Base-by-base conservation (phyloP, 2,113 vertebrate genomes). In the Poecilia latipinna region DNA sequence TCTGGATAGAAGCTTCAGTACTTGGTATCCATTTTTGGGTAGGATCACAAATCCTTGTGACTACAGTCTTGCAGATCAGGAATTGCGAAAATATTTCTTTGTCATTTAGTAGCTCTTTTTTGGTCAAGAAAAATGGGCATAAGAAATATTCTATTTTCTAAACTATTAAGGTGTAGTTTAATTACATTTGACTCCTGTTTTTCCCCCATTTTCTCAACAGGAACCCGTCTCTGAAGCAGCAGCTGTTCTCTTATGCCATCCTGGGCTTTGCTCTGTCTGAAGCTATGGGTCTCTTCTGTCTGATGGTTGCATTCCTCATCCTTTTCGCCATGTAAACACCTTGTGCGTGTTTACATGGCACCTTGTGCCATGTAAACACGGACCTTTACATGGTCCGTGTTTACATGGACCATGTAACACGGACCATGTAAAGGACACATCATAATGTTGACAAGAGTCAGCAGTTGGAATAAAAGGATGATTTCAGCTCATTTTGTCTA, bases 251-350 rank as follows among this genome's bases (percentile, higher is more conserved):
- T 31, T 99, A 99, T 4, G 98, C 98, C 90, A 98, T 99, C 94
- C 91, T 99, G 95, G 98, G 97, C 88, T 99, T 99, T 67, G 97
- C 97, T 91, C 95, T 98, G 88, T 99, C 97, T 90, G 98, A 99
- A 95, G 98, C 97, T 90, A 98, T 99, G 98, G 97, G 98, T 95
- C 97, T 99, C 78, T 99, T 99, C 94, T 99, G 97, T 96, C 94
- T 99, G 94, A 99, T 99, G 97, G 97, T 99, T 90, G 97, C 98
- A 89, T 99, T 99, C 95, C 96, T 99, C 87, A 99, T 99, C 91
- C 95, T 99, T 65, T 99, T 99, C 85, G 98, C 98, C 93, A 98
- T 99, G 97, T 99, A 95, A 91, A 96, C 69, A 93, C 87, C 26
- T 26, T 26, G 26, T 26, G 26, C 26, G 26, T 26, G 26, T 26